Percentiles rank a stretch among this genome's conserved stretches.
phyloP scores from a whole-genome alignment of 1,140 invertebrate species.

The Neodiprion lecontei region DNA sequence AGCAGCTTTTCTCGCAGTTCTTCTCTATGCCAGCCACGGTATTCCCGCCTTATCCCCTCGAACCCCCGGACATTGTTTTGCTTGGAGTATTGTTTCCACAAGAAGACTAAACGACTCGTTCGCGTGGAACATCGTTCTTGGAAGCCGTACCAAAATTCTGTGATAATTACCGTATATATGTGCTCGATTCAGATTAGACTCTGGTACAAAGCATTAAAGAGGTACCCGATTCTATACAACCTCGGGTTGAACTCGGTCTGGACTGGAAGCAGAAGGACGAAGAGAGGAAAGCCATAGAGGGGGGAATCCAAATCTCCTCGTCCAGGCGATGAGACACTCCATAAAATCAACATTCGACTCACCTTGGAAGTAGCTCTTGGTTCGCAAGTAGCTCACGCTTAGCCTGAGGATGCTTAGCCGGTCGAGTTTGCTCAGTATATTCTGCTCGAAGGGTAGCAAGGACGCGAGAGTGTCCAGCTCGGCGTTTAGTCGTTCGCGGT shows the following conservation, averaged over 20 bases:
- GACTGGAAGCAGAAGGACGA: background rate
- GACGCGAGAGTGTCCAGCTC: constrained; percentile 98
- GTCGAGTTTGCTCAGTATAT: constrained; percentile 97
- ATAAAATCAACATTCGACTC: constrained; percentile 46
- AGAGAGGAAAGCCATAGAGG: too few relatives aligned
- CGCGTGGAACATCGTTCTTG: background rate
- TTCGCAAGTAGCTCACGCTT: constrained; percentile 96
- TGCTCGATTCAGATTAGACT: constrained; percentile 5
- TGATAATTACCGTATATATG: background rate
- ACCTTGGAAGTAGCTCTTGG: constrained; percentile 99
- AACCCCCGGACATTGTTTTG: background rate
- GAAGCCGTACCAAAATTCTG: background rate
- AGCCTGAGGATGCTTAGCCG: constrained; percentile 96
- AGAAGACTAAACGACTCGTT: constrained; percentile 5
- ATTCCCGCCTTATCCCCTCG: background rate
- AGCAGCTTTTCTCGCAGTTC: background rate
- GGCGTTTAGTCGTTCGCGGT: constrained; percentile 95
- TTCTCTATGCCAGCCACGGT: background rate
- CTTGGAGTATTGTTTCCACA: background rate
- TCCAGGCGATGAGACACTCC: too few relatives aligned
- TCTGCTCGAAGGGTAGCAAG: constrained; percentile 97
- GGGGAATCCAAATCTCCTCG: too few relatives aligned
- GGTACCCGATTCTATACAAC: background rate
- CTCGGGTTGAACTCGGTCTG: background rate
- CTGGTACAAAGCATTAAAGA: background rate